A percentile compares a stretch with the other conserved stretches of the same genome.
These are phyloP conservation scores for Hipparchia sbordonii DNA, from an alignment of 2,888 invertebrate genomes.

Conservation along the genomic window DNA sequence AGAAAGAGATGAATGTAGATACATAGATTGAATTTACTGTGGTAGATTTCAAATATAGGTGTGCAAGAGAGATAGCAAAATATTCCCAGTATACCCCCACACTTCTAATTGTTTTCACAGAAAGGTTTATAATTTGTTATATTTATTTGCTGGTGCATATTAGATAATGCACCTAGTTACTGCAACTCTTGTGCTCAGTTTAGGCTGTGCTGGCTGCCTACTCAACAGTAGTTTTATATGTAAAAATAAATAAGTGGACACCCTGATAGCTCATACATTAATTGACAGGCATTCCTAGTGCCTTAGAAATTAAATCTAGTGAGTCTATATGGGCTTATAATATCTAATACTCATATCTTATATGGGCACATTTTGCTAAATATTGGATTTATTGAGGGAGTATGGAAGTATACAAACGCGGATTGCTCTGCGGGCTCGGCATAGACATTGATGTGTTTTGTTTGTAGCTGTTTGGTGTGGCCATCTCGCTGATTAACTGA, in stretches of 20 bases:
- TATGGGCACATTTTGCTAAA: constrained; percentile 27
- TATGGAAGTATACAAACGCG: constrained; percentile 84
- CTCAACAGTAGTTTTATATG: too few species aligned
- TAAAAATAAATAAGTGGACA: constrained; percentile 7
- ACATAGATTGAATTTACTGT: too few species aligned
- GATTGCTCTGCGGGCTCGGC: constrained; percentile 86
- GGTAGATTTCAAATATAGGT: too few species aligned
- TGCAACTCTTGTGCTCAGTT: too few species aligned
- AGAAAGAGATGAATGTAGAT: too few species aligned
- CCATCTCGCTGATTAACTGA: constrained; percentile 78
- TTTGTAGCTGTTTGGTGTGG: constrained; percentile 92
- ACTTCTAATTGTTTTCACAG: too few species aligned
- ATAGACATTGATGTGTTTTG: constrained; percentile 89
- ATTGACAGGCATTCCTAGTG: constrained; percentile 41
- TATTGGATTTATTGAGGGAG: constrained; percentile 43
- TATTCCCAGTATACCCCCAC: too few species aligned
- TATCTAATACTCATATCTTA: constrained; percentile 18
- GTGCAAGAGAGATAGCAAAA: too few species aligned
- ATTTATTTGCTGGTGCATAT: too few species aligned
- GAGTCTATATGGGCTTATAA: constrained; percentile 29
- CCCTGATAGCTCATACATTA: constrained; percentile 36
- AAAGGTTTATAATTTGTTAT: too few species aligned
- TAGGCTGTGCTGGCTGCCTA: too few species aligned
- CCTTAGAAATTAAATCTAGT: constrained; percentile 36
- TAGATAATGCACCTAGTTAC: too few species aligned